Percentiles rank a stretch among this genome's conserved stretches.
Conservation (phyloP, 37 sponge, comb jelly and placozoan genomes). For the Crambe crambe region DNA sequence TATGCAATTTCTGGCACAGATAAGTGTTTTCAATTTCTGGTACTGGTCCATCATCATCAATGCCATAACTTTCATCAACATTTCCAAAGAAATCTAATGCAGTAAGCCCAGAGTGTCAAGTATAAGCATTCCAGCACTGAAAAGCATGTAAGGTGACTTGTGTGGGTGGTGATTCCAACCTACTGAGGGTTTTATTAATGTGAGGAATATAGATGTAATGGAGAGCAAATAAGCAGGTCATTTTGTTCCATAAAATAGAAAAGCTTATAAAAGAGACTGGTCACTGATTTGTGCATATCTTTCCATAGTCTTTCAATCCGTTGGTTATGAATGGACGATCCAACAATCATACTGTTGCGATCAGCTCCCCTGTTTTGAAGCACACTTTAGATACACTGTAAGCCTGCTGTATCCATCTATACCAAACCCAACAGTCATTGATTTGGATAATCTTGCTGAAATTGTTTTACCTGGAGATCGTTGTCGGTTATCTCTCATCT, state of each 20-base stretch:
- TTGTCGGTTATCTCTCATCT: no score
- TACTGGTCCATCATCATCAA: constrained; percentile 8
- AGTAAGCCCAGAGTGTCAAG: neutral
- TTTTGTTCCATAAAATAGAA: constrained; percentile 51
- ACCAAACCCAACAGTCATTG: no score
- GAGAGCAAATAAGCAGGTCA: constrained; percentile 23
- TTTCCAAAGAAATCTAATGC: neutral
- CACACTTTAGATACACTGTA: constrained; percentile 15
- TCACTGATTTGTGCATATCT: constrained; percentile 46
- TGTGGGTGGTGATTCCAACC: constrained; percentile 50
- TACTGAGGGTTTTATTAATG: constrained; percentile 15
- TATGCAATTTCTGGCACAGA: no score
- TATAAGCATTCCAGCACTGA: constrained; percentile 1
- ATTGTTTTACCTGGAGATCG: constrained; percentile 18
- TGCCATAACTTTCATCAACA: neutral
- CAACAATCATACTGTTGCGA: constrained; percentile 31
- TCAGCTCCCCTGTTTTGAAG: constrained; percentile 30
- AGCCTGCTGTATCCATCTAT: constrained; percentile 33
- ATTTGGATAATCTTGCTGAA: no score
- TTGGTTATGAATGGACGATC: constrained; percentile 34
- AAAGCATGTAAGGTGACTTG: constrained; percentile 29
- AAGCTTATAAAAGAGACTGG: constrained; percentile 26
- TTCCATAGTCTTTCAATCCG: no score
- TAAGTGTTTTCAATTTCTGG: neutral
- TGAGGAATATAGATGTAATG: constrained; percentile 47